Evolutionary conservation across 1,140 invertebrate genomes (phyloP), one percentile per base, ranked within the genome.

Genomic region (Halictus rubicundus): DNA sequence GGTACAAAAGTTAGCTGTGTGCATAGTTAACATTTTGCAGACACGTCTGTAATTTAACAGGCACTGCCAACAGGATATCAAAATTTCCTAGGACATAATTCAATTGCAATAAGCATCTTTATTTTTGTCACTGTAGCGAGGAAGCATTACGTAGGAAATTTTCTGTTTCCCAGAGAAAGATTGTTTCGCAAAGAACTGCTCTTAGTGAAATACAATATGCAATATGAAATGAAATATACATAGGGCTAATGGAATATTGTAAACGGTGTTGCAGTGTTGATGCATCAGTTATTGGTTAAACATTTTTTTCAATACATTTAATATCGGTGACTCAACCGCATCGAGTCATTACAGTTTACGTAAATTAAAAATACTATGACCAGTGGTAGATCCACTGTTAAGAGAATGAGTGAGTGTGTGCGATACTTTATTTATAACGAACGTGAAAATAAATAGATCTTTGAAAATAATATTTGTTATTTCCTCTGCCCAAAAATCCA

Each of bases 361-460:
- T 88, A 86, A 88, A 89, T 89, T 90, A 79, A 88, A 85, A 76
- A 84, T 66, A 57, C 21, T 6, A 89, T 86, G 86, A 89, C 78
- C 78, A 88, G 76, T 91, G 90, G 84, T 90, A 80, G 87, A 91
- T 83, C 89, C 87, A 90, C 85, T 86, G 87, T 85, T 88, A 78
- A 68, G 73, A 90, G 91, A 91, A 91, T 93, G 92, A 92, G 91
- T 92, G 92, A 89, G 85, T 88, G 89, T 89, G 91, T 90, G 92
- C 86, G 89, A 88, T 88, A 89, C 83, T 87, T 93, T 92, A 93
- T 93, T 93, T 93, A 92, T 93, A 91, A 92, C 27, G 61, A 88
- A 87, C 80, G 63, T 68, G 63, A 85, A 83, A 85, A 87, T 88
- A 87, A 88, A 89, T 71, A 75, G 27, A 85, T 59, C 72, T 61